Evolutionary conservation across 2,888 invertebrate species (phyloP).

Genomic region (Dasypolia templi): DNA sequence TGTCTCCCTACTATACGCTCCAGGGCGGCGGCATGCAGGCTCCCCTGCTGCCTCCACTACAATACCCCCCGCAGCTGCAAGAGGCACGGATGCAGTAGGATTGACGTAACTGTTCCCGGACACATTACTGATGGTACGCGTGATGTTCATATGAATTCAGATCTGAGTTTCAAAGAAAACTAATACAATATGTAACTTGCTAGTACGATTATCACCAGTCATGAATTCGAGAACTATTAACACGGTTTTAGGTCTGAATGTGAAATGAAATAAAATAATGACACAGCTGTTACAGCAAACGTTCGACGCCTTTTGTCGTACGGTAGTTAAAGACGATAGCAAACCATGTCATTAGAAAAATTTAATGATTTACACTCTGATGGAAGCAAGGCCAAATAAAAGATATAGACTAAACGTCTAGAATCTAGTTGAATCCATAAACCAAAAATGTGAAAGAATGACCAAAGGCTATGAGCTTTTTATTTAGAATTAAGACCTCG

Average conservation of each 20-base stretch:
- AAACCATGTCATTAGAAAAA: slow-evolving; percentile 65
- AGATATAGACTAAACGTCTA: slow-evolving; percentile 73
- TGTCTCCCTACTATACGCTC: slow-evolving; percentile 93
- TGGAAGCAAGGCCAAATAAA: slow-evolving; percentile 81
- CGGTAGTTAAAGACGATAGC: slow-evolving; percentile 53
- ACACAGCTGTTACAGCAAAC: slow-evolving; percentile 64
- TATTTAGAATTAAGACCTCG: slow-evolving; percentile 74
- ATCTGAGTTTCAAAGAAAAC: slow-evolving; percentile 61
- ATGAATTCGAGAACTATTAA: slow-evolving; percentile 57
- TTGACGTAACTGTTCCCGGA: slow-evolving; percentile 46
- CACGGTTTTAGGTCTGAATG: slow-evolving; percentile 61
- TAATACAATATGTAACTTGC: slow-evolving; percentile 27
- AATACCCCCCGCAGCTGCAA: slow-evolving; percentile 93
- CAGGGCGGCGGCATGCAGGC: slow-evolving; percentile 91
- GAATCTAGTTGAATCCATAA: slow-evolving; percentile 76
- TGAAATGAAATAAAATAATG: slow-evolving; percentile 59
- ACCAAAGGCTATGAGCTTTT: slow-evolving; percentile 89
- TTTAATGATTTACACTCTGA: slow-evolving; percentile 51
- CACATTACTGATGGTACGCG: slow-evolving; percentile 58
- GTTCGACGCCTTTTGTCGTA: slow-evolving; percentile 54
- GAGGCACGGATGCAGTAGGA: slow-evolving; percentile 94
- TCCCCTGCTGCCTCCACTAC: slow-evolving; percentile 92
- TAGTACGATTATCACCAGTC: slow-evolving; percentile 54
- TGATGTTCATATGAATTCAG: slow-evolving; percentile 47
- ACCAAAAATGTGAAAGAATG: slow-evolving; percentile 83